These are phyloP conservation scores for Phoxinus phoxinus DNA, from an alignment of 2,113 vertebrate species.

Conservation along the genomic window DNA sequence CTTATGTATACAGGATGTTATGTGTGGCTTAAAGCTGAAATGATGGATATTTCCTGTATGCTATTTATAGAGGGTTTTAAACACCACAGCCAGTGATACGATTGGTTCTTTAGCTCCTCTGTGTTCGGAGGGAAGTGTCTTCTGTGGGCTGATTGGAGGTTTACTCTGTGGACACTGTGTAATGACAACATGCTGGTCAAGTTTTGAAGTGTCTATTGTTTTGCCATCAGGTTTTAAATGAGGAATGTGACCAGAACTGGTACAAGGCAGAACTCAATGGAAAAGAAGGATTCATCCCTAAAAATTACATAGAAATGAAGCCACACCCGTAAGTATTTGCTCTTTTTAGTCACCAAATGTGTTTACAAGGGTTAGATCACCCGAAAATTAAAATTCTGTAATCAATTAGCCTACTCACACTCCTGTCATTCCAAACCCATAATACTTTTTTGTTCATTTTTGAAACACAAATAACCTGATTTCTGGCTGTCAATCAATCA, in stretches of 20 bases:
- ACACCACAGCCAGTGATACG: background rate
- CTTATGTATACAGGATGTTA: slow-evolving; percentile 46
- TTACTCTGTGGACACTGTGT: background rate
- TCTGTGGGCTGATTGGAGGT: background rate
- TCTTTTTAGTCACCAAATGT: background rate
- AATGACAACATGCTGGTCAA: background rate
- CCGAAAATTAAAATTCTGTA: background rate
- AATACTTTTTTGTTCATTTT: background rate
- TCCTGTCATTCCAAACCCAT: no score
- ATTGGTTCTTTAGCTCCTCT: background rate
- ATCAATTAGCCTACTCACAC: background rate
- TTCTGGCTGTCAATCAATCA: background rate
- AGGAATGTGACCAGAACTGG: slow-evolving; percentile 89
- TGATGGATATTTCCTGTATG: slow-evolving; percentile 48
- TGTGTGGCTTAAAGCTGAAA: slow-evolving; percentile 41
- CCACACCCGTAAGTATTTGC: slow-evolving; percentile 84
- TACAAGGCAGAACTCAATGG: slow-evolving; percentile 81
- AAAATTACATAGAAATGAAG: slow-evolving; percentile 93
- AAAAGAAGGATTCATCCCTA: slow-evolving; percentile 89
- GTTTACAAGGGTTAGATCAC: background rate
- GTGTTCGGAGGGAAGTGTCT: background rate
- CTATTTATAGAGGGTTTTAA: slow-evolving; percentile 44
- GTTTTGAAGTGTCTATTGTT: background rate
- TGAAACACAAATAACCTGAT: background rate
- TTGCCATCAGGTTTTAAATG: slow-evolving; percentile 83